Evolutionary conservation across 2,113 vertebrate genomes (phyloP).

Genomic region (Melanerpes formicivorus): DNA sequence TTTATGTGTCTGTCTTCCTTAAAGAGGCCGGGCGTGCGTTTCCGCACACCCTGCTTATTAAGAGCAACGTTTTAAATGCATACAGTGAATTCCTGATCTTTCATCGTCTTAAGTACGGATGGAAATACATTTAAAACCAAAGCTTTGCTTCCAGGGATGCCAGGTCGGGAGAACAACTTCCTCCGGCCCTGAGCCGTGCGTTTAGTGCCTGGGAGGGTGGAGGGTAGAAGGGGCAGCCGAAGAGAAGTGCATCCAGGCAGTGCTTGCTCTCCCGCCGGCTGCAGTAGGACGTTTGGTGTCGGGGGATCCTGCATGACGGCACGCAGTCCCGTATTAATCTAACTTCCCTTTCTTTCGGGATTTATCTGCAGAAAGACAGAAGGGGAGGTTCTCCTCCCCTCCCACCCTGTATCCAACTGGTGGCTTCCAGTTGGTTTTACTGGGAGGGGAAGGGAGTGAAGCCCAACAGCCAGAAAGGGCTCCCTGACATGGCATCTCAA

Average conservation of each 20-base stretch:
- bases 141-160: background rate
- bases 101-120: conserved; percentile 53
- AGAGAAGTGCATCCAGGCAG: background rate
- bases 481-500: background rate
- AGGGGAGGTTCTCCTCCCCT: accelerated
- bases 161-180: background rate
- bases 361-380: background rate
- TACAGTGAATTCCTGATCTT: conserved; percentile 63
- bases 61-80: conserved; percentile 54
- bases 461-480: accelerated
- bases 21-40: conserved; percentile 56
- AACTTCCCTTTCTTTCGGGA: background rate
- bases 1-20: conserved; percentile 52
- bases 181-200: background rate
- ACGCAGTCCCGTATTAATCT: background rate
- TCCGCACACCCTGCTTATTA: conserved; percentile 61
- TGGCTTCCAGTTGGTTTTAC: background rate
- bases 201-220: background rate
- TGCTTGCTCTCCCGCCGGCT: background rate
- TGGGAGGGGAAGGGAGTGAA: background rate
- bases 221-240: background rate
- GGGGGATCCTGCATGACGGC: background rate
- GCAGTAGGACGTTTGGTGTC: background rate
- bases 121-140: conserved; percentile 28
- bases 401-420: background rate